phyloP scores from a whole-genome alignment of 2,113 vertebrate species.

The Etheostoma spectabile region DNA sequence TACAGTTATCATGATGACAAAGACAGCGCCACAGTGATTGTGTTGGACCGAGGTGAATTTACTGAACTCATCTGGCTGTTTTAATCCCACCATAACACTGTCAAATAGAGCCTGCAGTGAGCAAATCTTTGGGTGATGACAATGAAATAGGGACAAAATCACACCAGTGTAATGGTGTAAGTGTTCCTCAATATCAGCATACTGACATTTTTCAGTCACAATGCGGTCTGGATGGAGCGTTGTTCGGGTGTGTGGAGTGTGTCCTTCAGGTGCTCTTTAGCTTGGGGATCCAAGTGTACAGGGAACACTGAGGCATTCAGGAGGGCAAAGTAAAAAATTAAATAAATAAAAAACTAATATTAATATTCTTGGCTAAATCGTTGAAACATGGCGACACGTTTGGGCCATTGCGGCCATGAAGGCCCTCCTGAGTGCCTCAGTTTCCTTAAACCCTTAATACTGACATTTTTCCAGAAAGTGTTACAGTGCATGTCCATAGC shows the following conservation, averaged over 20 bases:
- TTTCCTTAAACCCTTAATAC: no score
- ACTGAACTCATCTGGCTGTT: constrained; percentile 18
- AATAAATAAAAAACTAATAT: no score
- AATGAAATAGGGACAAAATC: neutral
- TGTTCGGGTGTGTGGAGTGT: no score
- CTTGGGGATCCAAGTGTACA: no score
- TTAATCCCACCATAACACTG: neutral
- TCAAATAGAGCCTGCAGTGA: neutral
- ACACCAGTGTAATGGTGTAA: neutral
- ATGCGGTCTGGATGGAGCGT: no score
- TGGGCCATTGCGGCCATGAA: no score
- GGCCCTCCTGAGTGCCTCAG: no score
- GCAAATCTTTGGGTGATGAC: neutral
- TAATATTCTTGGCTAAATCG: no score
- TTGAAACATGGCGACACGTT: no score
- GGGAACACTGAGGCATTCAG: no score
- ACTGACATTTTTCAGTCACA: neutral
- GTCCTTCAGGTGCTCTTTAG: no score
- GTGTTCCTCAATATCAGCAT: neutral
- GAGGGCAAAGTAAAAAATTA: no score
- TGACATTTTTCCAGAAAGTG: neutral
- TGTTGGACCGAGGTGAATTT: constrained; percentile 9
- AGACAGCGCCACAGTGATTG: neutral
- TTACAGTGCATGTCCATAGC: neutral
- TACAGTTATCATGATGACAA: neutral